Base-by-base conservation (phyloP, 2,888 invertebrate genomes). In the Athalia circularis region DNA sequence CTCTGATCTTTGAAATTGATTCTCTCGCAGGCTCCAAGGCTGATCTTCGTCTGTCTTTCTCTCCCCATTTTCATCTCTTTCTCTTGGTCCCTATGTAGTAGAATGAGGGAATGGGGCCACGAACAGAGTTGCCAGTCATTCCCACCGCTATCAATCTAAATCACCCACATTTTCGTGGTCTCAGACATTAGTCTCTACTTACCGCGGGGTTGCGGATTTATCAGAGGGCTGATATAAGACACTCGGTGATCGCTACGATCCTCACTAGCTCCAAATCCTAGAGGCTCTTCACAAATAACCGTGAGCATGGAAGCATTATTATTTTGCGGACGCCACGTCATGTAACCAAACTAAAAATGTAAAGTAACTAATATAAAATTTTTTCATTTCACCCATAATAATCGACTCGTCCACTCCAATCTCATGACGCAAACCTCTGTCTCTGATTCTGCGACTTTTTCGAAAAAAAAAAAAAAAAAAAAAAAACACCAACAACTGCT, bases 131-230 rank as follows among this genome's bases (percentile, higher is more conserved):
- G 62, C 78, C 70, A 78, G 78, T 78, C 78, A 78, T 78, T 70
- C 78, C 54, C 68, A 43, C 78, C 48, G 72, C 70, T 70, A 78
- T 78, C 72, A 78, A 78, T 78, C 78, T 78, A 78, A 78, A 78
- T 78, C 78, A 78, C 70, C 70, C 43, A 70, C 72, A 78, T 70
- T 78, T 78, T 72, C 70, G 50, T 75, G 50, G 54, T 52, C 75
- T 50, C 45, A 64, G 75, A 75, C 75, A 75, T 75, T 75, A 75
- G 75, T 59, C 52, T 29, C 62, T 61, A 64, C 75, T 75, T 75
- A 62, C 62, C 13, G 29, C 29, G 59, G 62, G 75, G 62, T 29
- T 61, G 45, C 65, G 54, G 54, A 59, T n/a, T 47, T 72, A 59
- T 4, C 5, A 64, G 11, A 52, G 11, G 11, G 11, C 52, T n/a